Evolutionary conservation across 2,113 vertebrate species (phyloP), one percentile per base, ranked within the genome.

Genomic region (Synodontis membranacea): DNA sequence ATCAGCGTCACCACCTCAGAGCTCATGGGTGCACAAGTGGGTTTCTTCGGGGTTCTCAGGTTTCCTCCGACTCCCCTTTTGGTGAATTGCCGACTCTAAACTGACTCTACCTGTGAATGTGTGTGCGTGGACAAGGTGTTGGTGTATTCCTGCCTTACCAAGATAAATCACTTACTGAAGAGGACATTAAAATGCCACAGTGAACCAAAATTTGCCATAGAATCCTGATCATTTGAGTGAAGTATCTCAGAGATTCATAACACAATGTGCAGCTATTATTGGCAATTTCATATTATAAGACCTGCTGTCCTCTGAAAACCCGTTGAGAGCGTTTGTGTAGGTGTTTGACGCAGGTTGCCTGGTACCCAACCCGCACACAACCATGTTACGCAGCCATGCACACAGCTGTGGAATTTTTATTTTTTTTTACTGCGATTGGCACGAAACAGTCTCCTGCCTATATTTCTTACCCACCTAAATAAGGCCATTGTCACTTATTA

Each of bases 321-420:
- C 37, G 44, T 19, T 39, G 76, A 66, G 81, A 42, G 62, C 34
- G 70, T 21, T 86, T 68, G 58, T 56, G 58, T 37, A 50, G 56
- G 60, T 58, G 80, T 85, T 82, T 74, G 56, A 62, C 60, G 75
- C 85, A 87, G 39, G 83, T 84, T 86, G 86, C 76, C 85, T 89
- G 66, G 84, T 86, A 84, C 85, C 85, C 80, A 48, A 80, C 84
- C 82, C 70, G 54, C 75, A 72, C 88, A 83, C 80, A 87, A 81
- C 72, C 34, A 85, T 72, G 74, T 75, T 86, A 78, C 80, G 86
- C 50, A 72, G 74, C 62, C 31, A 70, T 87, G 46, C 58, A 70
- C 70, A 80, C 80, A 81, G 84, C 86, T 80, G 39, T 78, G 89
- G 88, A 89, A 88, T 86, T 82, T 87, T 88, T 82, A 88, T 48